Evolutionary conservation across 2,113 vertebrate species (phyloP).

Genomic region (Athene noctua): DNA sequence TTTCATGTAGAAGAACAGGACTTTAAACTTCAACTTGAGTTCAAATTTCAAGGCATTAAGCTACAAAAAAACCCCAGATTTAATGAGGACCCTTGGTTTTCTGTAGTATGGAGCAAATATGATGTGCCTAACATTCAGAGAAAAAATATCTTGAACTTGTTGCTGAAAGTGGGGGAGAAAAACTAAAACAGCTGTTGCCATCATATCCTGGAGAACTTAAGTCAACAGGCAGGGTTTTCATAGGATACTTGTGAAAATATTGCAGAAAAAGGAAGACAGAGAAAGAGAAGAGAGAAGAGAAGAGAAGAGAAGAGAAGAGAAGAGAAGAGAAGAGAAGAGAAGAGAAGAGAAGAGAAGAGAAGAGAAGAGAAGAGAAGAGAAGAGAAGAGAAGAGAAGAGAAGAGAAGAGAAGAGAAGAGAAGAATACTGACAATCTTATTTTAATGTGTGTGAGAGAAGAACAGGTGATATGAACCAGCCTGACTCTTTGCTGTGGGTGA

Average conservation of each 20-base stretch:
- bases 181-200: neutral
- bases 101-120: neutral
- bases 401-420: neutral
- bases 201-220: neutral
- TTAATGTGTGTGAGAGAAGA: neutral
- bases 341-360: no score
- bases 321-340: no score
- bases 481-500: neutral
- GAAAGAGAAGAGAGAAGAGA: neutral
- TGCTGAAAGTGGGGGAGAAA: neutral
- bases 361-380: no score
- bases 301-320: neutral
- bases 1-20: neutral
- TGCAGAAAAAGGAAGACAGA: neutral
- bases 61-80: neutral
- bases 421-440: neutral
- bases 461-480: neutral
- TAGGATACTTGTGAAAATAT: neutral
- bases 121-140: neutral
- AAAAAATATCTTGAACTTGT: neutral
- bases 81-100: neutral
- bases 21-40: neutral
- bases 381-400: no score
- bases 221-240: neutral
- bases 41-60: neutral